phyloP scores from a whole-genome alignment of 2,113 vertebrate species.

The Amphiprion ocellaris region DNA sequence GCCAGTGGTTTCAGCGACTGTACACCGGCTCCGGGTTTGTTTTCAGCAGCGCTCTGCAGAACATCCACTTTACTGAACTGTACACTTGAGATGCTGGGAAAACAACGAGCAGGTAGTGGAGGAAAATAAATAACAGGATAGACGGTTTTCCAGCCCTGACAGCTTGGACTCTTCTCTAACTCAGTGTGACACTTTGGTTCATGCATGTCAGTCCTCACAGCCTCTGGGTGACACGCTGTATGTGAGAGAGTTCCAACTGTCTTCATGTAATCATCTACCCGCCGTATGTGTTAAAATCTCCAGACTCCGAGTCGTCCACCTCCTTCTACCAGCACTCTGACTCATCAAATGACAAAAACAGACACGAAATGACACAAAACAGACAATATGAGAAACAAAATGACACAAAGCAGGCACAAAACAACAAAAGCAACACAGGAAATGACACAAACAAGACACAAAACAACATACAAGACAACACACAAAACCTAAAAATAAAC shows the following conservation, averaged over 20 bases:
- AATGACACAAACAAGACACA: too few relatives aligned
- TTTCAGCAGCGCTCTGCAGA: constrained; percentile 11
- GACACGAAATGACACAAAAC: too few relatives aligned
- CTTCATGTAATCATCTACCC: constrained; percentile 50
- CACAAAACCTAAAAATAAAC: too few relatives aligned
- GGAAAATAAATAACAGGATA: constrained; percentile 16
- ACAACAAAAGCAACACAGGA: too few relatives aligned
- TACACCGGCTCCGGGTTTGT: constrained; percentile 25
- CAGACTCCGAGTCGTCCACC: constrained; percentile 66
- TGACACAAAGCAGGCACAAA: too few relatives aligned
- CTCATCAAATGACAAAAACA: constrained; percentile 34
- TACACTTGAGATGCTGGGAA: constrained; percentile 11
- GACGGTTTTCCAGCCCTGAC: constrained; percentile 46
- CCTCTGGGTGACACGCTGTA: constrained; percentile 59
- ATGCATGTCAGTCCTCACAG: constrained; percentile 64
- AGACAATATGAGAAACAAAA: too few relatives aligned
- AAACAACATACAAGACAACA: too few relatives aligned
- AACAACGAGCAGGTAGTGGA: constrained; percentile 53
- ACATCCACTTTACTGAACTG: constrained; percentile 19
- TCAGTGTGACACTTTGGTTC: constrained; percentile 59
- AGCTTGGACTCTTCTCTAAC: constrained; percentile 61
- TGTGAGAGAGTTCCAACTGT: constrained; percentile 39
- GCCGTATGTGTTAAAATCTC: constrained; percentile 57
- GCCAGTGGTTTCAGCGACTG: background rate
- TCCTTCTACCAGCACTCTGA: constrained; percentile 53